These are phyloP conservation scores for Cololabis saira DNA, from an alignment of 2,113 vertebrate species.

Conservation along the genomic window DNA sequence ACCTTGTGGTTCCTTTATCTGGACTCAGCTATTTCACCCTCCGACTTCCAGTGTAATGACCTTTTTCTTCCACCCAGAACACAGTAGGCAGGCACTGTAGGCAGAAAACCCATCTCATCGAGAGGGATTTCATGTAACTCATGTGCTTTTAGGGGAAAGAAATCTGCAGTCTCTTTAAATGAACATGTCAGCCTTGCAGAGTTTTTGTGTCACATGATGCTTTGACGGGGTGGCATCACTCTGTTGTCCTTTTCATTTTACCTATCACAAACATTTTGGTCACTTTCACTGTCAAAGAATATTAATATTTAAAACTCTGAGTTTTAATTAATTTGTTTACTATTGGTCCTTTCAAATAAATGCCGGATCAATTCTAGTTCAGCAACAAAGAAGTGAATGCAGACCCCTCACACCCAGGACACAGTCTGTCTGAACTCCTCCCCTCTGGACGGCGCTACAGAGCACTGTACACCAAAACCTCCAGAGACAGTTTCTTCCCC, in stretches of 20 bases:
- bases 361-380: no score
- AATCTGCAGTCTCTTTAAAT: background rate
- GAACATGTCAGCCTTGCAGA: background rate
- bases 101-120: conserved; percentile 51
- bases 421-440: no score
- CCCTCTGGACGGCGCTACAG: no score
- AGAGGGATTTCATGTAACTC: conserved; percentile 38
- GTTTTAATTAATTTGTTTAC: no score
- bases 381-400: no score
- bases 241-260: background rate
- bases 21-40: conserved; percentile 50
- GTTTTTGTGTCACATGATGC: conserved; percentile 10
- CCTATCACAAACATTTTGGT: background rate
- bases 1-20: conserved; percentile 42
- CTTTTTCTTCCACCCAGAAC: conserved; percentile 52
- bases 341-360: no score
- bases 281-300: no score
- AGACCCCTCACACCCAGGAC: no score
- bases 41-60: conserved; percentile 53
- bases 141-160: background rate
- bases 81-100: no score
- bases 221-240: background rate
- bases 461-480: no score
- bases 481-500: no score
- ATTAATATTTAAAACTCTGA: no score